Evolutionary conservation across 2,113 vertebrate genomes (phyloP).

Genomic region (Pungitius pungitius): DNA sequence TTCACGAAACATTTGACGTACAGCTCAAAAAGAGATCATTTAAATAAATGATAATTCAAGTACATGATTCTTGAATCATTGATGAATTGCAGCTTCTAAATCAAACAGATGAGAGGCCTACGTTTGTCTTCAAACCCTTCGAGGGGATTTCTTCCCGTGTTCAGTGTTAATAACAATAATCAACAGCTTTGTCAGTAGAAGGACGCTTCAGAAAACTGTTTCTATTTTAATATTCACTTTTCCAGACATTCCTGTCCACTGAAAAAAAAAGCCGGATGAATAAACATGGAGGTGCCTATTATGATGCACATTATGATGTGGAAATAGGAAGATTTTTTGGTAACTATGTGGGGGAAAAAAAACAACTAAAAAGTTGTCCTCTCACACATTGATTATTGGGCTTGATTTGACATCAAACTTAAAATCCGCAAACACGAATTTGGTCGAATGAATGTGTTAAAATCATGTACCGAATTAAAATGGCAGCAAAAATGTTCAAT

Average conservation of each 20-base stretch:
- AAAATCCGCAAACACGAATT: background rate
- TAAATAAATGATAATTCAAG: conserved; percentile 64
- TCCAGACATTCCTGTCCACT: background rate
- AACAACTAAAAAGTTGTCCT: background rate
- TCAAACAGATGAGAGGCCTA: conserved; percentile 10
- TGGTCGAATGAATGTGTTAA: background rate
- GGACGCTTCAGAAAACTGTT: background rate
- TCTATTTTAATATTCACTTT: background rate
- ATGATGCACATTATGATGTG: conserved; percentile 6
- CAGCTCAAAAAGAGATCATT: conserved; percentile 45
- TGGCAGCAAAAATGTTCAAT: background rate
- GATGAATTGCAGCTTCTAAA: background rate
- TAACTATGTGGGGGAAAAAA: conserved; percentile 10
- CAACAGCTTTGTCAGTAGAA: conserved; percentile 5
- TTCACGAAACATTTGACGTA: conserved; percentile 37
- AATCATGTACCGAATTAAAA: background rate
- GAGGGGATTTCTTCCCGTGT: background rate
- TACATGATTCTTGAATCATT: conserved; percentile 27
- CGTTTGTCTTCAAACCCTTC: conserved; percentile 9
- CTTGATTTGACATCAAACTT: conserved; percentile 1
- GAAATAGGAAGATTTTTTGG: conserved; percentile 7
- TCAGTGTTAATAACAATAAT: conserved; percentile 4
- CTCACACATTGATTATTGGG: conserved; percentile 17
- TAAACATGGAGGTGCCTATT: conserved; percentile 8
- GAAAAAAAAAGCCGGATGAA: too few species aligned